These are phyloP conservation scores for Oscheius myriophilus DNA, from an alignment of 2,888 invertebrate species.

Conservation along the genomic window DNA sequence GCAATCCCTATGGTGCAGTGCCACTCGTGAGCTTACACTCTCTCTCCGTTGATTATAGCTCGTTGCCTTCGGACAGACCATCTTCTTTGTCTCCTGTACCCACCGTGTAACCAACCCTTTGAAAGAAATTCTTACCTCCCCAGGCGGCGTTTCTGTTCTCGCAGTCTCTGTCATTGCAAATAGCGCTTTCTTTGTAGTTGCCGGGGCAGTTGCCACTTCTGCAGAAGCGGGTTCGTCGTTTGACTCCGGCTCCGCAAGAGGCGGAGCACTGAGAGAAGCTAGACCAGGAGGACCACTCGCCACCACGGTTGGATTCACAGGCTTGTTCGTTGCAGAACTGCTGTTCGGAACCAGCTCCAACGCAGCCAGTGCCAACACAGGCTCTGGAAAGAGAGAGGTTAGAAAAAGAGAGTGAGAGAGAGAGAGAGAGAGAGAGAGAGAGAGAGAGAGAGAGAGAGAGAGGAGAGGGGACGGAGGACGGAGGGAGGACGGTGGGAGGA, in stretches of 20 bases:
- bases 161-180: constrained; percentile 66
- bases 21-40: constrained; percentile 18
- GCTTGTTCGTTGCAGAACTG: constrained; percentile 67
- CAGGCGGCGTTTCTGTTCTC: constrained; percentile 63
- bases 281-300: constrained; percentile 54
- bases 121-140: constrained; percentile 64
- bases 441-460: constrained; percentile 3
- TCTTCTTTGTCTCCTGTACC: constrained; percentile 16
- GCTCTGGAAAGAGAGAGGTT: constrained; percentile 37
- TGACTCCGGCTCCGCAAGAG: constrained; percentile 67
- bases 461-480: neutral
- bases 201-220: constrained; percentile 65
- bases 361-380: constrained; percentile 59
- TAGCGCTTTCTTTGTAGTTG: constrained; percentile 61
- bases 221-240: constrained; percentile 64
- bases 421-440: constrained; percentile 4
- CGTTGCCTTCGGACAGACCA: constrained; percentile 12
- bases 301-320: constrained; percentile 48
- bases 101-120: constrained; percentile 11
- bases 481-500: no score
- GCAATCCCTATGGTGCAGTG: neutral
- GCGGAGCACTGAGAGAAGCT: constrained; percentile 58
- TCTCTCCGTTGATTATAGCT: constrained; percentile 11
- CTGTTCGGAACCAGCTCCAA: constrained; percentile 63
- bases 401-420: neutral